Base-by-base conservation (phyloP, 2,888 invertebrate species). In the Cenopis cana region DNA sequence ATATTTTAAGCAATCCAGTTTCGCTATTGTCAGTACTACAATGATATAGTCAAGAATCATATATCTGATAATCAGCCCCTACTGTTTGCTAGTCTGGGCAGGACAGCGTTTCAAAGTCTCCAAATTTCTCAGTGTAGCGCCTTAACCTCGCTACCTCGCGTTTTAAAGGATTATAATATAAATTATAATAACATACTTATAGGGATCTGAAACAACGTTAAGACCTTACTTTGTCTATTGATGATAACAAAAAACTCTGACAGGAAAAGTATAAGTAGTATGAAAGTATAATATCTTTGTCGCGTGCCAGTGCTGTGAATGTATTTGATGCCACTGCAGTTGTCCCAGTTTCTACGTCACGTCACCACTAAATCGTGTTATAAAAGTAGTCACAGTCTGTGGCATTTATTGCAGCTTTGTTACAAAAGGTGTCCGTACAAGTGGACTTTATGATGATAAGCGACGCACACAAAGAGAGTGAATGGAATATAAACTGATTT, bases 401-500 rank as follows among this genome's bases (percentile, higher is more conserved):
- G 65, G 46, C 71, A 67, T 55, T 67, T 67, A 61, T 67, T 56
- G 61, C 67, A 61, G 60, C 61, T 67, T 71, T 66, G 66, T 71
- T 67, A 38, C 50, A 67, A 55, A 66, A 60, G 61, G 66, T 61
- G 71, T 67, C 61, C 49, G n/a, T 18, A 29, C 71, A 71, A 67
- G 55, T 67, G 71, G 66, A 67, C 55, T 71, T 71, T 71, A 71
- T 49, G 71, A 71, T 71, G 67, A 67, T 71, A 71, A 71, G 71
- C 56, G 71, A 61, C 55, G 60, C 61, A 61, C 71, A 71, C 71
- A 67, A 71, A 71, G 67, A 66, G 71, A 49, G 55, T 66, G 66
- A 67, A 71, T 61, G 71, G 67, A 61, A 71, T 55, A 71, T 67
- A 71, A 71, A 71, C 55, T 71, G 71, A 67, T 71, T 71, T 71